Base-by-base conservation (phyloP, 2,888 invertebrate genomes). In the Chrysomela aeneicollis region DNA sequence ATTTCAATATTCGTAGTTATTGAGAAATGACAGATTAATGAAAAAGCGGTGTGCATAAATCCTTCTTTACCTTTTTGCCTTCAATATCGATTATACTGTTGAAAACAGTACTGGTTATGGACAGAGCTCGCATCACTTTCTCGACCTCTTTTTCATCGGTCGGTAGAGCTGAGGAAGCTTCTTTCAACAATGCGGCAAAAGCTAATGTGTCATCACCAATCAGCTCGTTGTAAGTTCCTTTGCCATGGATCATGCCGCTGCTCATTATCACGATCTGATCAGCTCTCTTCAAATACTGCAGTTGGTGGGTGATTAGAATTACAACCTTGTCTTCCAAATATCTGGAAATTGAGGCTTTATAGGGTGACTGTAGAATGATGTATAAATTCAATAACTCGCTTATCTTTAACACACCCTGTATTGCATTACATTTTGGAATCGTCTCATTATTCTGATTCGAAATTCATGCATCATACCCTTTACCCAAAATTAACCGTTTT, bases 291-390 rank as follows among this genome's bases (percentile, higher is more conserved):
- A 87, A 74, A 74, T 87, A 90, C 75, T 91, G 90, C 68, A 93
- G 76, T 76, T 91, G 91, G 80, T 91, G 90, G 0, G 91, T 91
- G 30, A 89, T 88, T 15, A 90, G 82, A 60, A 90, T 84, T 10
- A 88, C 84, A 0, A 88, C 86, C 76, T 87, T 88, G 12, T 84
- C 82, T 32, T 78, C 79, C 26, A 91, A 79, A 73, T 84, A 84
- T 0, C 58, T 86, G 87, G 61, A 82, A 37, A 52, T 5, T 50
- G 12, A 47, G 30, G 51, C 12, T 59, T n/a, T 22, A 42, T n/a
- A 17, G 2, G 18, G 17, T 35, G 17, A 2, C 10, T 12, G 19
- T 42, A 37, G 32, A 37, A 42, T n/a, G n/a, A n/a, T n/a, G n/a
- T n/a, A n/a, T n/a, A n/a, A n/a, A n/a, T n/a, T n/a, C n/a, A n/a